Conservation (phyloP, 2,113 vertebrate genomes). For the Pan paniscus region DNA sequence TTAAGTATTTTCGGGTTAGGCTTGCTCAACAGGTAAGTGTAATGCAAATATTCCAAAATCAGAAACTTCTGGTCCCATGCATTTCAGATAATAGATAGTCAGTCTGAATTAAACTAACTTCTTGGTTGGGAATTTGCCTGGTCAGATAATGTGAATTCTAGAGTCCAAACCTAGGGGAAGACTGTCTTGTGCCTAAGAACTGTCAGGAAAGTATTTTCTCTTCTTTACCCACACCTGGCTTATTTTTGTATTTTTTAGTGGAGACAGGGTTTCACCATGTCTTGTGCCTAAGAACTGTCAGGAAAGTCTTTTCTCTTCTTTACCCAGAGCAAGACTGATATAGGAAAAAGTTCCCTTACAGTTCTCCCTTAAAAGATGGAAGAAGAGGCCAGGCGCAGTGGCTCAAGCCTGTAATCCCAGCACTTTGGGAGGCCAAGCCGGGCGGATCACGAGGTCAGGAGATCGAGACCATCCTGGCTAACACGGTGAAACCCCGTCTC, state of each 20-base stretch:
- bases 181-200: background rate
- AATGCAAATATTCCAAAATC: background rate
- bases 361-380: background rate
- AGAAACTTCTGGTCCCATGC: background rate
- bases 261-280: background rate
- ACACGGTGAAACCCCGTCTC: too few relatives aligned
- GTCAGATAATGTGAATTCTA: background rate
- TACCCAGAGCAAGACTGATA: background rate
- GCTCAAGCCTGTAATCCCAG: too few relatives aligned
- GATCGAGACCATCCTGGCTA: too few relatives aligned
- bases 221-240: background rate
- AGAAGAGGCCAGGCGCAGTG: too few relatives aligned
- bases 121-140: background rate
- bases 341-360: background rate
- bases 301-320: background rate
- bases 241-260: background rate
- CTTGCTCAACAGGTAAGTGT: background rate
- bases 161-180: background rate
- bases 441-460: too few relatives aligned
- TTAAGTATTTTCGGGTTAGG: background rate
- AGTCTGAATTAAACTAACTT: background rate
- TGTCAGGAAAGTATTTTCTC: background rate
- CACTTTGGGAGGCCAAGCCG: too few relatives aligned
- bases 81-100: background rate
- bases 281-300: background rate